phyloP scores from a whole-genome alignment of 2,113 vertebrate species.

The Osmerus mordax region DNA sequence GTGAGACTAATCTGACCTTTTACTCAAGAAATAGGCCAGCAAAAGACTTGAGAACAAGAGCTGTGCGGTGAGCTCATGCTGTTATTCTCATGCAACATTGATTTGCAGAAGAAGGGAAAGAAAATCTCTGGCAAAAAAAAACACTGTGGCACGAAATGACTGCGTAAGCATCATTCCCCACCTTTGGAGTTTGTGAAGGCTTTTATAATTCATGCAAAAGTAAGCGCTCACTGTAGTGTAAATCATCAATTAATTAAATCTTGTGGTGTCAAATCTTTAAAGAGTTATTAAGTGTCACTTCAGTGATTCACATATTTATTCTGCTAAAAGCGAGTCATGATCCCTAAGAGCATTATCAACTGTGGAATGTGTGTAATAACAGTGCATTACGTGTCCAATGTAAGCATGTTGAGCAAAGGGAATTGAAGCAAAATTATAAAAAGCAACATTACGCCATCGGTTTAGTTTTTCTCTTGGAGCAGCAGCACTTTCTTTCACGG shows the following conservation, averaged over 20 bases:
- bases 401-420: neutral
- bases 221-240: neutral
- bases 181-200: neutral
- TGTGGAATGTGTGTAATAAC: conserved; percentile 14
- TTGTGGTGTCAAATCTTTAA: conserved; percentile 13
- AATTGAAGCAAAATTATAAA: neutral
- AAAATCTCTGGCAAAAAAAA: neutral
- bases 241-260: conserved; percentile 14
- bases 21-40: conserved; percentile 8
- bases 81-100: conserved; percentile 28
- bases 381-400: conserved; percentile 5
- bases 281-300: neutral
- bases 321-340: too few relatives aligned
- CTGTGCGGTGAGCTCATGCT: conserved; percentile 29
- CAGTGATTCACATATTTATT: too few relatives aligned
- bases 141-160: neutral
- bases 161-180: neutral
- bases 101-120: conserved; percentile 10
- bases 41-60: neutral
- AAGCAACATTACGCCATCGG: too few relatives aligned
- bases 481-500: neutral
- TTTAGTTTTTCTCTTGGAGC: too few relatives aligned
- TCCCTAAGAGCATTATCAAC: conserved; percentile 7
- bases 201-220: conserved; percentile 14
- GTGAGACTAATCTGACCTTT: conserved; percentile 38